Conservation (phyloP, 2,888 invertebrate species). For the Drosophila merina region DNA sequence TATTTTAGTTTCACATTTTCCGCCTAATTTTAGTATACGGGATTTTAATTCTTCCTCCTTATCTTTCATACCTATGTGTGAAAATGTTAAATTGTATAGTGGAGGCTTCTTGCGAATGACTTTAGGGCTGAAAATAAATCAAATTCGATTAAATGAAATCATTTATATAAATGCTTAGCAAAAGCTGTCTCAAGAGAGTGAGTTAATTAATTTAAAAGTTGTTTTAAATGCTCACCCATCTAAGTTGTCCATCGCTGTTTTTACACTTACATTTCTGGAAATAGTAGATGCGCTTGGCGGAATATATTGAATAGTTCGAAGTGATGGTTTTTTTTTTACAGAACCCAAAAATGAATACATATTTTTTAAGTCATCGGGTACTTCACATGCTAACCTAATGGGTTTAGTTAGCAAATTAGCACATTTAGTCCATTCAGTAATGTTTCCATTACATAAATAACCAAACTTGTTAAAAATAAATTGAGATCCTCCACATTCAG, state of each 20-base stretch:
- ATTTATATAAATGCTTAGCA: too few species aligned
- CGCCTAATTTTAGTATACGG: conserved; percentile 90
- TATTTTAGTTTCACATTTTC: conserved; percentile 88
- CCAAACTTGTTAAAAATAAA: conserved; percentile 89
- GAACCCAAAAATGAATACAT: conserved; percentile 86
- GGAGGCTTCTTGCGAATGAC: conserved; percentile 88
- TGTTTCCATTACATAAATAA: conserved; percentile 92
- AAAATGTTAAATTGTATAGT: conserved; percentile 91
- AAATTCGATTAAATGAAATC: too few species aligned
- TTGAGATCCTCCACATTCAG: conserved; percentile 91
- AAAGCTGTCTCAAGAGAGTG: too few species aligned
- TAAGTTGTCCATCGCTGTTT: conserved; percentile 78
- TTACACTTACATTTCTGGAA: conserved; percentile 63
- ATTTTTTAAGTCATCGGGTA: conserved; percentile 87
- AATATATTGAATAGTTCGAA: conserved; percentile 86
- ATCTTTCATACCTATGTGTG: conserved; percentile 86
- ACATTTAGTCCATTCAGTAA: conserved; percentile 95
- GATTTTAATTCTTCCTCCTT: conserved; percentile 87
- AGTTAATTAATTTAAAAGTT: neutral
- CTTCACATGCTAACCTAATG: conserved; percentile 87
- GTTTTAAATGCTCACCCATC: conserved; percentile 73
- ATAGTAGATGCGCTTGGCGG: conserved; percentile 84
- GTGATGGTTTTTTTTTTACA: conserved; percentile 86
- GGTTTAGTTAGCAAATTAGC: conserved; percentile 89
- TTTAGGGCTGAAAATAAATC: conserved; percentile 85